phyloP scores from a whole-genome alignment of 2,797 vertebrate genomes.

The Lindbergichthys nudifrons region DNA sequence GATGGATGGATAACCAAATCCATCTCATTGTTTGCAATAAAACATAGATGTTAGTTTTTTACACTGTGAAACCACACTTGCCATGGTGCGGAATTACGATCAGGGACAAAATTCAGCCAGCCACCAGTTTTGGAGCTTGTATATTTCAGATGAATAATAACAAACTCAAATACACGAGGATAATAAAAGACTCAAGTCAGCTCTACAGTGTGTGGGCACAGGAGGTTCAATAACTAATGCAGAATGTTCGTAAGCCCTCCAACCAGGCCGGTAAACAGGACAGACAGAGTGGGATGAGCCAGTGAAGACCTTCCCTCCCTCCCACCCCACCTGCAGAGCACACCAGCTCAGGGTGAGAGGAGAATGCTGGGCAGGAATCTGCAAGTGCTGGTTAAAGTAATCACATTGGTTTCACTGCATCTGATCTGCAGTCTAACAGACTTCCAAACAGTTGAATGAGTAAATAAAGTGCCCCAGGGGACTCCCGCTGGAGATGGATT shows the following conservation, averaged over 20 bases:
- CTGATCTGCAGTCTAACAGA: constrained; percentile 91
- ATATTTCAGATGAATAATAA: constrained; percentile 46
- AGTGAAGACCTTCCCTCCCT: constrained; percentile 43
- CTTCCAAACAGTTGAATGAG: constrained; percentile 91
- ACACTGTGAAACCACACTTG: constrained; percentile 63
- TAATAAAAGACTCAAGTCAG: constrained; percentile 50
- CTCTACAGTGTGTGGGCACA: constrained; percentile 46
- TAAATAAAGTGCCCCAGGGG: constrained; percentile 92
- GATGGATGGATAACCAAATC: constrained; percentile 82
- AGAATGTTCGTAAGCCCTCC: constrained; percentile 51
- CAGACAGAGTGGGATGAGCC: constrained; percentile 56
- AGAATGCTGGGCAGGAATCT: constrained; percentile 85
- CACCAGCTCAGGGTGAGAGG: constrained; percentile 66
- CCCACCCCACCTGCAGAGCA: constrained; percentile 64
- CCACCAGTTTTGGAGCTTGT: constrained; percentile 30
- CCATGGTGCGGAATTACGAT: constrained; percentile 57
- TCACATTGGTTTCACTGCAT: constrained; percentile 91
- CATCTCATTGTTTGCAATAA: constrained; percentile 76
- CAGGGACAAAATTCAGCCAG: constrained; percentile 46
- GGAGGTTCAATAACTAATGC: constrained; percentile 45
- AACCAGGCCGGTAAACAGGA: constrained; percentile 43
- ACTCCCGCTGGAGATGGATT: constrained; percentile 88
- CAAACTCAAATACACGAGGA: constrained; percentile 45
- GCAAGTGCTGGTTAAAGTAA: constrained; percentile 88
- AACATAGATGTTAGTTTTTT: constrained; percentile 74